Base-by-base conservation (phyloP, 2,113 vertebrate genomes). In the Pedetes capensis region DNA sequence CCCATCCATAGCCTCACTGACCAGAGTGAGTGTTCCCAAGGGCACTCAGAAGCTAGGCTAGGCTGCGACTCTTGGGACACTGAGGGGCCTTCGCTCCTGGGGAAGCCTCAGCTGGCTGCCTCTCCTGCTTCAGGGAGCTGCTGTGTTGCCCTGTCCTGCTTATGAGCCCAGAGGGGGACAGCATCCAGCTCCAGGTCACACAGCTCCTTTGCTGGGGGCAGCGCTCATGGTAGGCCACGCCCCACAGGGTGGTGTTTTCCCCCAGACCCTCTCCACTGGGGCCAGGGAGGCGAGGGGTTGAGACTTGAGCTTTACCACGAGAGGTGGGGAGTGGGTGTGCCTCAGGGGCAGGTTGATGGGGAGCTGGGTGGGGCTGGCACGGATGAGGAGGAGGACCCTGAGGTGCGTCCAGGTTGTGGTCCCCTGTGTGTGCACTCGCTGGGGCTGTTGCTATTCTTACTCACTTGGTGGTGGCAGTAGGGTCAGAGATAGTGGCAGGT, bases 381-480 rank as follows among this genome's bases (percentile, higher is more conserved):
- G 20, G 51, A 32, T 72, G 29, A 47, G 47, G 10, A 90, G 25
- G 18, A 23, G 47, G 39, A 34, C 34, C 96, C 78, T 29, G 53
- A 92, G 64, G 47, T 47, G 6, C n/a, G 11, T 49, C 37, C 68
- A 71, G 32, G 66, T 66, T 61, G 63, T 14, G 42, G 20, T 76
- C 12, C 78, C 85, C 78, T 75, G 25, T 42, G 64, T 32, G 34
- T 82, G 51, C 88, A 79, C 89, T 96, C 59, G 39, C 49, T 5
- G 32, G 53, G 44, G 20, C 86, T 20, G 61, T 75, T 97, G 82
- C 97, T 98, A 97, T 98, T 98, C 97, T 96, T 98, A 91, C 78
- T 86, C 86, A 82, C 34, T 83, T 79, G 63, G 63, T 25, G 20
- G 44, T 72, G 72, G 96, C 79, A 37, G 78, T 66, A 79, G 86